Percentiles rank a stretch among this genome's conserved stretches.
These are phyloP conservation scores for Galendromus occidentalis DNA, from an alignment of 1,140 invertebrate species.

Conservation along the genomic window DNA sequence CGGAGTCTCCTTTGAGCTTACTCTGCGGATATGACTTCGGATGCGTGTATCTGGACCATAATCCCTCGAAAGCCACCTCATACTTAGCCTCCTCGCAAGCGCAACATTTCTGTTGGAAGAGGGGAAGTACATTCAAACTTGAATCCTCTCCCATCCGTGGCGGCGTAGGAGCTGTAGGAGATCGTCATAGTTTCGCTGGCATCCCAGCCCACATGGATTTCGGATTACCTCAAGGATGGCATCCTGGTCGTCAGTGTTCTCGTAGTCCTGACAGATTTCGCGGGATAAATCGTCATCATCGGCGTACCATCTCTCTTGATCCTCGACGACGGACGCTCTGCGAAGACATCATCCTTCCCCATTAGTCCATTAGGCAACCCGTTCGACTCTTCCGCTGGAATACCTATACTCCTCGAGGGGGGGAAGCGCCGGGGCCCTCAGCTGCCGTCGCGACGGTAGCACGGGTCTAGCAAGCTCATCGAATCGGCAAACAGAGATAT, in stretches of 20 bases:
- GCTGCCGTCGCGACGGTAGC: too few species aligned
- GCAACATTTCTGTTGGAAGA: slow-evolving; percentile 20
- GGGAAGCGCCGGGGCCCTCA: too few species aligned
- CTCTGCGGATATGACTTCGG: slow-evolving; percentile 34
- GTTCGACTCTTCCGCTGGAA: too few species aligned
- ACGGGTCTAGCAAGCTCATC: too few species aligned
- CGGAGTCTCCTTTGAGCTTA: slow-evolving; percentile 17
- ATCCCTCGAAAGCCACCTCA: slow-evolving; percentile 30
- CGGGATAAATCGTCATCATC: slow-evolving; percentile 30
- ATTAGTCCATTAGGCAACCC: not conserved
- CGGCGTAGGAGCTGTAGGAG: too few species aligned
- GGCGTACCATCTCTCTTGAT: slow-evolving; percentile 29
- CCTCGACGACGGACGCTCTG: slow-evolving; percentile 32
- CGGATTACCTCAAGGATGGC: slow-evolving; percentile 23
- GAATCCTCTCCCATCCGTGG: too few species aligned
- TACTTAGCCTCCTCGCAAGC: slow-evolving; percentile 25
- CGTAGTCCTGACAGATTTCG: slow-evolving; percentile 29
- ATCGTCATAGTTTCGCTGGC: too few species aligned
- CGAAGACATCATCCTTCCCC: not conserved
- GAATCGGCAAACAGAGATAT: too few species aligned
- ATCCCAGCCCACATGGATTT: too few species aligned
- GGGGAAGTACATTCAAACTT: too few species aligned
- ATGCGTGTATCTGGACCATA: slow-evolving; percentile 36
- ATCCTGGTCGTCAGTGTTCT: slow-evolving; percentile 23
- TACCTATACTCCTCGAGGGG: too few species aligned